A percentile compares a stretch with the other conserved stretches of the same genome.
These are phyloP conservation scores for Phthorimaea operculella DNA, from an alignment of 1,140 invertebrate species.

Conservation along the genomic window DNA sequence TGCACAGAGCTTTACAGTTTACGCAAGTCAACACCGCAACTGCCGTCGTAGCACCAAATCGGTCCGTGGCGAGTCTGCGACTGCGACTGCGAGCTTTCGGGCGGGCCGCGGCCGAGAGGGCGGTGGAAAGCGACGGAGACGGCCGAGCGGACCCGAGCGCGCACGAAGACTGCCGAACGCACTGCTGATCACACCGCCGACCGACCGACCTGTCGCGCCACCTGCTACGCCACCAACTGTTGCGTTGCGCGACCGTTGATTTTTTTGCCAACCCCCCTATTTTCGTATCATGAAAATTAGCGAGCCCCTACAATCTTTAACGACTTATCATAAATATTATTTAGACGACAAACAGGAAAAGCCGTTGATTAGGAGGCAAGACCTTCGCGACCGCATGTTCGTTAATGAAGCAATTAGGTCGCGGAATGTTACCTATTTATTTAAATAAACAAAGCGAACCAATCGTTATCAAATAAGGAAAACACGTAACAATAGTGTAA, in stretches of 20 bases:
- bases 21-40: background rate
- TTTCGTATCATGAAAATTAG: constrained; percentile 50
- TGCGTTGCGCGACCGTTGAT: constrained; percentile 65
- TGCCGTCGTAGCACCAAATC: constrained; percentile 29
- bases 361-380: too few species aligned
- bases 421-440: too few species aligned
- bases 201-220: constrained; percentile 56
- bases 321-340: background rate
- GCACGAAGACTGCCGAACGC: constrained; percentile 16
- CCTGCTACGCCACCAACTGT: constrained; percentile 62
- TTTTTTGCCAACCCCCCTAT: constrained; percentile 49
- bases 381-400: too few species aligned
- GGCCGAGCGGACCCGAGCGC: constrained; percentile 30
- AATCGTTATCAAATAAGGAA: background rate
- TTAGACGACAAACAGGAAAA: too few species aligned
- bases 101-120: constrained; percentile 60
- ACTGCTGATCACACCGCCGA: constrained; percentile 18
- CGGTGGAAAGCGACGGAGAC: constrained; percentile 30
- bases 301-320: constrained; percentile 23
- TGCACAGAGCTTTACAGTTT: background rate
- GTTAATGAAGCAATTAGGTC: too few species aligned
- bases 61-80: constrained; percentile 45
- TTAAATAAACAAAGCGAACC: background rate
- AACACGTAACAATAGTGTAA: background rate
- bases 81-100: constrained; percentile 55